Evolutionary conservation across 2,113 vertebrate species (phyloP).

Genomic region (Silurus meridionalis): DNA sequence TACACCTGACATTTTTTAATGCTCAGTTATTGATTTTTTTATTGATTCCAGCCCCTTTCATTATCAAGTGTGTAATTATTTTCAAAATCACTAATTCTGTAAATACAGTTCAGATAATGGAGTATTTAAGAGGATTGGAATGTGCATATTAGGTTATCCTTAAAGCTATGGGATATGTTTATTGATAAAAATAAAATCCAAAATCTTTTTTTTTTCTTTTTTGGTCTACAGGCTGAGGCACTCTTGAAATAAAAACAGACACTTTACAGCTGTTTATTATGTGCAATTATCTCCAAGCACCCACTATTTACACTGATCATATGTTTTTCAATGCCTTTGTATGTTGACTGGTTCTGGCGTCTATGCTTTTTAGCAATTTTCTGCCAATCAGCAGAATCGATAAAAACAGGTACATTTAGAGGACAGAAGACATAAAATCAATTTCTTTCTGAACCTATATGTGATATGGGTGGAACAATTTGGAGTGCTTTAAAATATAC

Average conservation of each 20-base stretch:
- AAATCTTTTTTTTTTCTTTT: not conserved
- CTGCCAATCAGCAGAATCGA: constrained; percentile 67
- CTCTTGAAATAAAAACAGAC: constrained; percentile 29
- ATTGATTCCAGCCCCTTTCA: not conserved
- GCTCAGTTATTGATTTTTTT: not conserved
- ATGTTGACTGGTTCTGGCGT: constrained; percentile 64
- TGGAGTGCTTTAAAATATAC: not conserved
- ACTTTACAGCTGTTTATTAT: constrained; percentile 66
- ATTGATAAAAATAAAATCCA: not conserved
- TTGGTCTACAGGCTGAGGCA: not conserved
- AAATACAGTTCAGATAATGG: not conserved
- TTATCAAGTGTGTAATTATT: not conserved
- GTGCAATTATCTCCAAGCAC: constrained; percentile 65
- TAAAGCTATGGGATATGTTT: not conserved
- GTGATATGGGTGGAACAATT: constrained; percentile 13
- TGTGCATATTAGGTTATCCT: not conserved
- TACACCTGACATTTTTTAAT: not conserved
- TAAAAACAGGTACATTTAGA: constrained; percentile 54
- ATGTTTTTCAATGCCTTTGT: constrained; percentile 62
- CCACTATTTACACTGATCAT: constrained; percentile 67
- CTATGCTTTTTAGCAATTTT: constrained; percentile 63
- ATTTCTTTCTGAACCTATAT: constrained; percentile 60
- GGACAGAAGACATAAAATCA: constrained; percentile 62
- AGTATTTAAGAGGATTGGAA: not conserved
- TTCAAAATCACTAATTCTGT: not conserved